phyloP scores from a whole-genome alignment of 2,888 invertebrate species.

The Danaus chrysippus region DNA sequence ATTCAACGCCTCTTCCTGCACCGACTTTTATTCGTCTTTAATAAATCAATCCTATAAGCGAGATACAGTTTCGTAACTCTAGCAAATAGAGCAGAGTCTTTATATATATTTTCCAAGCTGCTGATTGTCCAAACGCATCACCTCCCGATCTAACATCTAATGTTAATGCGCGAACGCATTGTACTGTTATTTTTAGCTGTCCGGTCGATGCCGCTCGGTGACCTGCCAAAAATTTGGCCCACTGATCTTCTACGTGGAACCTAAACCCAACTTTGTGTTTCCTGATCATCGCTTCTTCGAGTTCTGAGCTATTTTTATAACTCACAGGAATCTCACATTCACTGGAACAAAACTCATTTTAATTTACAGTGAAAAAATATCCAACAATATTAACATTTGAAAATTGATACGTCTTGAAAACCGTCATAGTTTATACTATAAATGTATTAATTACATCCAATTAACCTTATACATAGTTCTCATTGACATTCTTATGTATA shows the following conservation, averaged over 20 bases:
- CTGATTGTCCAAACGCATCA: background rate
- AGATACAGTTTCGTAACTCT: too few relatives aligned
- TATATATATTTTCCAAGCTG: background rate
- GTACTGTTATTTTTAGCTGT: slow-evolving; percentile 34
- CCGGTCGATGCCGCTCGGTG: slow-evolving; percentile 42
- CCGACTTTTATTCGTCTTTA: background rate
- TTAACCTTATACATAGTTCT: too few relatives aligned
- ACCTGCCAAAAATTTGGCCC: slow-evolving; percentile 71
- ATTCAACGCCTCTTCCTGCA: slow-evolving; percentile 10
- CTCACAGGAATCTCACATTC: too few relatives aligned
- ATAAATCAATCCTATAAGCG: too few relatives aligned
- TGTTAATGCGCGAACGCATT: slow-evolving; percentile 24
- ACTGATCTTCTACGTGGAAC: slow-evolving; percentile 56
- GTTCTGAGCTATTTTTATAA: background rate
- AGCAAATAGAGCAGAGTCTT: background rate
- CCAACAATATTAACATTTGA: too few relatives aligned
- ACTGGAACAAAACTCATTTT: too few relatives aligned
- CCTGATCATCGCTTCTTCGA: slow-evolving; percentile 12
- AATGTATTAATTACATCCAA: too few relatives aligned
- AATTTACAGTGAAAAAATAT: too few relatives aligned
- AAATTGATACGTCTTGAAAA: too few relatives aligned
- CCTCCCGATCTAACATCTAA: slow-evolving; percentile 25
- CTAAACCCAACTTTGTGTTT: slow-evolving; percentile 28
- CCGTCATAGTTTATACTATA: too few relatives aligned
- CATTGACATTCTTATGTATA: too few relatives aligned